These are phyloP conservation scores for Lasioglossum albipes DNA, from an alignment of 1,140 invertebrate genomes.

Conservation along the genomic window DNA sequence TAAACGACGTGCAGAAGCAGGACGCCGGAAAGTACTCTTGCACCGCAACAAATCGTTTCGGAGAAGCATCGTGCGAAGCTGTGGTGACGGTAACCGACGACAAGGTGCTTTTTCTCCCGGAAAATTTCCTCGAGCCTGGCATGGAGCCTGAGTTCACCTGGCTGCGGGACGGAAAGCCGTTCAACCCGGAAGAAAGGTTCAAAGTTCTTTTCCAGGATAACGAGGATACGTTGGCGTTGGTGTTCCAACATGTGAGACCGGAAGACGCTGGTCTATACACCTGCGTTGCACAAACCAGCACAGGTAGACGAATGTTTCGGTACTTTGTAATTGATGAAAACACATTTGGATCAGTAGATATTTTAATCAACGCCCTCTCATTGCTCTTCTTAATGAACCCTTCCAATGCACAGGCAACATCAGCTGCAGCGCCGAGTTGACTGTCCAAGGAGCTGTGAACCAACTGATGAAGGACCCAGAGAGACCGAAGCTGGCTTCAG, in stretches of 20 bases:
- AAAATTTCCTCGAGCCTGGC: constrained; percentile 86
- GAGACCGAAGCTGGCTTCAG: constrained; percentile 88
- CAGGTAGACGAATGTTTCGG: constrained; percentile 79
- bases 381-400: no score
- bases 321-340: no score
- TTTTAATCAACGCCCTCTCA: no score
- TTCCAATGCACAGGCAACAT: constrained; percentile 87
- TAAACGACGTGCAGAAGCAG: constrained; percentile 87
- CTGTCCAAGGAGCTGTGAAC: constrained; percentile 92
- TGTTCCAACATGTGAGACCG: constrained; percentile 95
- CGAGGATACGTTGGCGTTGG: constrained; percentile 93
- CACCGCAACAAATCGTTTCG: constrained; percentile 91
- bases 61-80: constrained; percentile 88
- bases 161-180: constrained; percentile 93
- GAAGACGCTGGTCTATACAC: constrained; percentile 97
- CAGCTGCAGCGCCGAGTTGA: constrained; percentile 95
- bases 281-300: constrained; percentile 94
- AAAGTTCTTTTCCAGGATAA: constrained; percentile 96
- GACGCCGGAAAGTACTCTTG: constrained; percentile 96
- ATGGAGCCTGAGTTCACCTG: constrained; percentile 92
- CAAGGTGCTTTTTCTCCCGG: constrained; percentile 88
- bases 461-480: constrained; percentile 90
- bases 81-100: constrained; percentile 91
- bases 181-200: constrained; percentile 95
- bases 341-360: no score